Conservation (phyloP, 2,888 invertebrate genomes). For the Amphipoea oculea region DNA sequence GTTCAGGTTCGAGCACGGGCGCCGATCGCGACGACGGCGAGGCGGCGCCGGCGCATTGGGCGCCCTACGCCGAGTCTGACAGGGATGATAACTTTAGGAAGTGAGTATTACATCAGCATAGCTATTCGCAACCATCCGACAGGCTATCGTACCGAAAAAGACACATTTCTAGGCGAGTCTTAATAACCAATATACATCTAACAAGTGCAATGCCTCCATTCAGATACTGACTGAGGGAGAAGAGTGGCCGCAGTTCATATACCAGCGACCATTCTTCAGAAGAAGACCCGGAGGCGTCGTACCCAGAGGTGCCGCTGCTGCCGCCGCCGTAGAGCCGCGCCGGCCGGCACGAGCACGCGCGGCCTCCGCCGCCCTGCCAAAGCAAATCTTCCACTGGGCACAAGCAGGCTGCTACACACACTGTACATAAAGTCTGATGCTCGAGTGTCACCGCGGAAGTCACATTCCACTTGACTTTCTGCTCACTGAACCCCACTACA, state of each 20-base stretch:
- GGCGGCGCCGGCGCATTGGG: constrained; percentile 82
- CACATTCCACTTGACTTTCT: constrained; percentile 51
- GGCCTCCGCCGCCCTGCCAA: constrained; percentile 15
- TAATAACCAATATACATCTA: background rate
- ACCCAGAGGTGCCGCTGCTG: constrained; percentile 82
- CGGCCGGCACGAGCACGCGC: background rate
- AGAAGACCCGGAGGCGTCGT: constrained; percentile 79
- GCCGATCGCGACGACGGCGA: constrained; percentile 81
- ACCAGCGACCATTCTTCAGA: constrained; percentile 86
- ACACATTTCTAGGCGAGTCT: background rate
- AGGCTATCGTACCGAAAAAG: too few species aligned
- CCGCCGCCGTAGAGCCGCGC: constrained; percentile 68
- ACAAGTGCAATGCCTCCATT: constrained; percentile 7
- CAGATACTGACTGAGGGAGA: constrained; percentile 89
- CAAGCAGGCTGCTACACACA: constrained; percentile 33
- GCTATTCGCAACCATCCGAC: too few species aligned
- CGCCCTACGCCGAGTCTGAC: constrained; percentile 84
- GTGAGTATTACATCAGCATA: constrained; percentile 66
- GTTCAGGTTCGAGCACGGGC: constrained; percentile 81
- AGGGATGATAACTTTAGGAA: constrained; percentile 82
- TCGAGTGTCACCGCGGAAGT: constrained; percentile 40
- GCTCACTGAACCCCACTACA: constrained; percentile 48
- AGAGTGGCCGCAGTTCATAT: constrained; percentile 83
- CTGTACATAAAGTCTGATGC: constrained; percentile 48
- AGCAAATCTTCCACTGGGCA: constrained; percentile 39